These are phyloP conservation scores for Gymnosoma rotundatum DNA, from an alignment of 2,888 invertebrate genomes.

Conservation along the genomic window DNA sequence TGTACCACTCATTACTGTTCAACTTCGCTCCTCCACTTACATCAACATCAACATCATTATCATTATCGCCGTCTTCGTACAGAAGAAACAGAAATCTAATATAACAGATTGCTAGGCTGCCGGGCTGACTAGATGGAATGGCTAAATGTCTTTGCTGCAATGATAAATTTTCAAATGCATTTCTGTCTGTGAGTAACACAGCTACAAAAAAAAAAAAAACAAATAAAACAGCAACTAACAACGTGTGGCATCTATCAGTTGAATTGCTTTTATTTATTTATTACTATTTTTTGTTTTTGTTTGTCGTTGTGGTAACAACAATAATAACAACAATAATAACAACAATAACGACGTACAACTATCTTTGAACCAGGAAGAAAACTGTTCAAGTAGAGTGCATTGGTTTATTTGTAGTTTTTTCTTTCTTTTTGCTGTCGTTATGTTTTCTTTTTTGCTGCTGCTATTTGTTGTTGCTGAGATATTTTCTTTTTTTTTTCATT, in stretches of 20 bases:
- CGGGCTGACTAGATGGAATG: slow-evolving; percentile 14
- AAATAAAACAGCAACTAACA: slow-evolving; percentile 48
- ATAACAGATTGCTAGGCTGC: slow-evolving; percentile 48
- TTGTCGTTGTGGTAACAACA: slow-evolving; percentile 48
- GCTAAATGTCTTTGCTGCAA: slow-evolving; percentile 64
- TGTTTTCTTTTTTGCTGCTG: slow-evolving; percentile 35
- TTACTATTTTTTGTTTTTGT: background rate
- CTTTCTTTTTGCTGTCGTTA: slow-evolving; percentile 15
- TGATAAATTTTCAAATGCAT: slow-evolving; percentile 68
- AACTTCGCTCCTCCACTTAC: slow-evolving; percentile 36
- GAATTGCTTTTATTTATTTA: slow-evolving; percentile 51
- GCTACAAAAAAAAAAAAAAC: slow-evolving; percentile 50
- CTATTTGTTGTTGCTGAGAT: slow-evolving; percentile 40
- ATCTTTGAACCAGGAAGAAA: slow-evolving; percentile 81
- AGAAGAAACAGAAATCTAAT: slow-evolving; percentile 41
- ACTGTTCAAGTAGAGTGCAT: slow-evolving; percentile 73
- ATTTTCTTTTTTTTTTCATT: slow-evolving; percentile 55
- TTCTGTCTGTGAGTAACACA: slow-evolving; percentile 43
- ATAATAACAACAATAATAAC: slow-evolving; percentile 57
- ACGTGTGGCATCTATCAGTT: slow-evolving; percentile 70
- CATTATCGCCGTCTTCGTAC: slow-evolving; percentile 16
- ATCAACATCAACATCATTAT: slow-evolving; percentile 34
- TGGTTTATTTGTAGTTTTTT: slow-evolving; percentile 67
- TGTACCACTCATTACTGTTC: slow-evolving; percentile 27
- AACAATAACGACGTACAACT: slow-evolving; percentile 63